Evolutionary conservation across 2,888 invertebrate species (phyloP), one percentile per base, ranked within the genome.

Genomic region (Temnothorax rugatulus): DNA sequence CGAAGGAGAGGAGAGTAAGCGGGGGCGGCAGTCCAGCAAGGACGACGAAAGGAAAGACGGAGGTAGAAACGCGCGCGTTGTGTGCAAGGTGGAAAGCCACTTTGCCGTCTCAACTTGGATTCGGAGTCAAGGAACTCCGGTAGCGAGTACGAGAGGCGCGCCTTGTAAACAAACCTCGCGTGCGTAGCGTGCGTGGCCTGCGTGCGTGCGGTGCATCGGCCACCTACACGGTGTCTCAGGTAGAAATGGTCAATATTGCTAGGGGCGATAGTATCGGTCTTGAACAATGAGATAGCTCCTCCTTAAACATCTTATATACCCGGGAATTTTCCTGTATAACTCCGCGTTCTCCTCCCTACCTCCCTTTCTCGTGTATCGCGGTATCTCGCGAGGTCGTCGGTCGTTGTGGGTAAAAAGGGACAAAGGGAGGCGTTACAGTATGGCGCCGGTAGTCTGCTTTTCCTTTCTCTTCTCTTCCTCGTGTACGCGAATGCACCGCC

Each of bases 101-200:
- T 54, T 76, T 34, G 71, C 54, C 38, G 44, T 71, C 34, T 83
- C 82, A 57, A 57, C 84, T 88, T 89, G 87, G 83, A 90, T 90
- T 87, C 84, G 74, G 88, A 90, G 91, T 92, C 91, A 90, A 92
- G 87, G 91, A 92, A 91, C 91, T 87, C 90, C 69, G 75, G 73
- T 73, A 52, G 77, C 63, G 74, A 54, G 59, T 44, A 61, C 47
- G 81, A 81, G 61, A 84, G 85, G 85, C 77, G 69, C 44, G 76
- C 68, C 86, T 86, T 88, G 90, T 90, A 90, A 90, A 90, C 90
- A 90, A 89, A 89, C 87, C 84, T 82, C 82, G 79, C 85, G 89
- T 83, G 84, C 79, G 73, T 81, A 13, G 73, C 59, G 9, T 68
- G 69, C 69, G 68, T 79, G 21, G 71, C 57, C 15, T 77, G 44